phyloP scores from a whole-genome alignment of 2,888 invertebrate species.

The Meganola albula region DNA sequence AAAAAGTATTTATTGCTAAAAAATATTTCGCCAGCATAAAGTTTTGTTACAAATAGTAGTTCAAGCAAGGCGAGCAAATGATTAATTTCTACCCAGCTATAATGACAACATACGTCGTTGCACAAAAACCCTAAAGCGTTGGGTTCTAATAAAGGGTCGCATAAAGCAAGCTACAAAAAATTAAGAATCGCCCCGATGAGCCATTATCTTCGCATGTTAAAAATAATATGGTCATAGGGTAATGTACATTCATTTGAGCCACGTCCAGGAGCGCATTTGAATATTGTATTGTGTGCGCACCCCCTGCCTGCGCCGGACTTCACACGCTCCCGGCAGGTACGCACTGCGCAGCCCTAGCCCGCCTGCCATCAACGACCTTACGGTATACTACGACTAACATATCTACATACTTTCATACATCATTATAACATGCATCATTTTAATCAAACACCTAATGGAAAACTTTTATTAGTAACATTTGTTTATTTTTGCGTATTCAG shows the following conservation, averaged over 20 bases:
- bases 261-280: conserved; percentile 75
- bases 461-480: too few relatives aligned
- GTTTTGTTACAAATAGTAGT: too few relatives aligned
- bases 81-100: conserved; percentile 50
- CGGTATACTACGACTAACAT: conserved; percentile 20
- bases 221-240: conserved; percentile 78
- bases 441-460: too few relatives aligned
- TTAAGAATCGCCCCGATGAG: conserved; percentile 76
- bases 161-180: conserved; percentile 70
- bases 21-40: too few relatives aligned
- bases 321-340: conserved; percentile 67
- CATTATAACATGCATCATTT: too few relatives aligned
- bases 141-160: conserved; percentile 63
- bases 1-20: too few relatives aligned
- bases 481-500: too few relatives aligned
- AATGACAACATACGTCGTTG: conserved; percentile 63
- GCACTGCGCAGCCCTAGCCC: conserved; percentile 28
- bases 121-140: conserved; percentile 73
- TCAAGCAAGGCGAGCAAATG: conserved; percentile 21
- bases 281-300: conserved; percentile 56
- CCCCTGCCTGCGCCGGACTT: conserved; percentile 71
- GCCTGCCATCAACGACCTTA: conserved; percentile 24
- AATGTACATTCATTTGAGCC: conserved; percentile 71
- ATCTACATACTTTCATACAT: conserved; percentile 22
- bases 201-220: conserved; percentile 75